These are phyloP conservation scores for Pipistrellus kuhlii DNA, from an alignment of 2,797 vertebrate genomes.

Conservation along the genomic window DNA sequence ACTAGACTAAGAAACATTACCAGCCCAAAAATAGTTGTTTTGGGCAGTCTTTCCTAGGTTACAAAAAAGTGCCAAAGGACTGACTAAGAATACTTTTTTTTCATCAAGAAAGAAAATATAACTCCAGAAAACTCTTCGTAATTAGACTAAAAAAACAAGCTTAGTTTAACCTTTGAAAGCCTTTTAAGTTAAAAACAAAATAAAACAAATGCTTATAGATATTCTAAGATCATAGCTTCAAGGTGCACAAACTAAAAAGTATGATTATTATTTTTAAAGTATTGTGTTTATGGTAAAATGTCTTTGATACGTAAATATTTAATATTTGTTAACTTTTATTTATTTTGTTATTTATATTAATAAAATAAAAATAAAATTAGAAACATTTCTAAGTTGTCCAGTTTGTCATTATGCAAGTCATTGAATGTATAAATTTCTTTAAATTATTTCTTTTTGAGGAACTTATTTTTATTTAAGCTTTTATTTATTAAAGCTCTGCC, in stretches of 20 bases:
- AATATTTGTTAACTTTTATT: conserved; percentile 57
- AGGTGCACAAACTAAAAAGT: background rate
- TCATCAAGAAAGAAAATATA: conserved; percentile 36
- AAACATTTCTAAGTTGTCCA: background rate
- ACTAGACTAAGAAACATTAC: conserved; percentile 14
- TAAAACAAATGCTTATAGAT: background rate
- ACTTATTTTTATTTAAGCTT: conserved; percentile 53
- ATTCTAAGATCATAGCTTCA: conserved; percentile 32
- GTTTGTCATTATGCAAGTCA: conserved; percentile 57
- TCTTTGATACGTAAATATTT: conserved; percentile 55
- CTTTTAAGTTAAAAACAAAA: conserved; percentile 37
- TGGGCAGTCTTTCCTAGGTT: conserved; percentile 5
- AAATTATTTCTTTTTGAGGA: conserved; percentile 44
- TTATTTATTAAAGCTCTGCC: conserved; percentile 16
- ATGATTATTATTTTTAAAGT: conserved; percentile 56
- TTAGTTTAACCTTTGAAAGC: background rate
- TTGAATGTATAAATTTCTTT: conserved; percentile 45
- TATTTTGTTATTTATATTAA: background rate
- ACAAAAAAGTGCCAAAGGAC: conserved; percentile 38
- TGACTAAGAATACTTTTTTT: conserved; percentile 23
- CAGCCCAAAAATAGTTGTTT: background rate
- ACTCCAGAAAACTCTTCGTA: background rate
- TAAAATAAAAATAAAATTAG: background rate
- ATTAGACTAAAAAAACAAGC: background rate
- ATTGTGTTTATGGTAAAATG: conserved; percentile 65